Base-by-base conservation (phyloP, 2,888 invertebrate genomes). In the Bimastos eiseni region DNA sequence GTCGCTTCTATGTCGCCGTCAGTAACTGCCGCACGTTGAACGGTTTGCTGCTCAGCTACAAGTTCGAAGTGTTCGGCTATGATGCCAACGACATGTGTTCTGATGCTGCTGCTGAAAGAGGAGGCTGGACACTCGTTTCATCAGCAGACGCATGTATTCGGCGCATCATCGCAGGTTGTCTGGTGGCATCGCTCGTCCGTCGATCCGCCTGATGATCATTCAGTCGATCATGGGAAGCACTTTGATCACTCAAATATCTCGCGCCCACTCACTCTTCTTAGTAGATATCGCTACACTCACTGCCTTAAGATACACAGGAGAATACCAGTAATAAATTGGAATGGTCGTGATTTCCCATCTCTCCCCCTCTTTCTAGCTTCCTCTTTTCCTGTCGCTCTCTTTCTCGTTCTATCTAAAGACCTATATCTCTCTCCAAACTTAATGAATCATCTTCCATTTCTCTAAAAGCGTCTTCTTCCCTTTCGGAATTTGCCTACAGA, bases 1-100 rank as follows among this genome's bases (percentile, higher is more conserved):
- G 91, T 37, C 91, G 89, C 41, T 36, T 92, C 17, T 91, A 44
- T 44, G 89, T 93, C 4, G 93, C 92, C 21, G 92, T 92, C 19
- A 91, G 92, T 88, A 92, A 92, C 90, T 93, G 93, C 88, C 83
- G 91, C 30, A 90, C 90, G 38, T 90, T n/a, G 19, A 83, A 33
- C 0, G 93, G 93, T 17, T 90, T 93, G 33, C 88, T 88, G 38
- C 83, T 93, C 21, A 90, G 91, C 41, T 93, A 93, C 88, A 89
- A 91, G 34, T 55, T 93, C 15, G 91, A 92, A 36, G 91, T 92
- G 89, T 91, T 90, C 34, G 92, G 92, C 36, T 92, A 91, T 88
- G 41, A 38, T n/a, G 92, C 90, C 24, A 89, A 36, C 38, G 84
- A 83, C 34, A 86, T 86, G 86, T 86, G 86, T 15, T 86, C 86